Evolutionary conservation across 1,140 invertebrate species (phyloP), one percentile per base, ranked within the genome.

Genomic region (Heterodera carotae): DNA sequence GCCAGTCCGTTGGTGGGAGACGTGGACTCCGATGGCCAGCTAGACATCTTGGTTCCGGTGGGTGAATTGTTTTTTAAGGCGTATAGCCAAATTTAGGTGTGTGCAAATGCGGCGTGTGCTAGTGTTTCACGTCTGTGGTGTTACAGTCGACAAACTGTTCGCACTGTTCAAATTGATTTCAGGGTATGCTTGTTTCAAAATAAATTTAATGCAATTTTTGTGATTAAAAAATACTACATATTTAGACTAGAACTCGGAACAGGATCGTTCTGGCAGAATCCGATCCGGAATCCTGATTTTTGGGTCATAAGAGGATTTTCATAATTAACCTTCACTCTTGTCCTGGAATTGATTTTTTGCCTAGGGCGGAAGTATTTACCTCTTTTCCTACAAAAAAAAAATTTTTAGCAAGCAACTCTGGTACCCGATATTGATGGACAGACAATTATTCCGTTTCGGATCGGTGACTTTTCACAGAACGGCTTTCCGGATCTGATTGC

Each of bases 381-480:
- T 12, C 12, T 39, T 69, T 69, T n/a, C 27, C 18, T 31, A 48
- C 29, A 69, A 68, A 27, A n/a, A n/a, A n/a, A n/a, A 56, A 60
- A 15, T 60, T 18, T 66, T 29, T n/a, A 74, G 72, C 59, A 74
- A 74, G 72, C 33, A 6, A 34, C 33, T 8, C n/a, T 68, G 7
- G 31, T 60, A 31, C 64, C 64, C 22, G 74, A 67, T 10, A 33
- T 70, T 12, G 77, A 78, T n/a, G 79, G 53, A 6, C 29, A 82
- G 27, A 83, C 81, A n/a, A 71, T 67, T 1, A 73, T 81, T 1
- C 36, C 84, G 12, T 88, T 88, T 60, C 80, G 84, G 8, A 84
- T 88, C 48, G 84, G 84, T 31, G 86, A 86, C 25, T 86, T 88
- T 53, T 78, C 81, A 22, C 64, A 84, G 53, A 81, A 86, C 69